These are phyloP conservation scores for Calephelis virginiensis DNA, from an alignment of 1,140 invertebrate species.

Conservation along the genomic window DNA sequence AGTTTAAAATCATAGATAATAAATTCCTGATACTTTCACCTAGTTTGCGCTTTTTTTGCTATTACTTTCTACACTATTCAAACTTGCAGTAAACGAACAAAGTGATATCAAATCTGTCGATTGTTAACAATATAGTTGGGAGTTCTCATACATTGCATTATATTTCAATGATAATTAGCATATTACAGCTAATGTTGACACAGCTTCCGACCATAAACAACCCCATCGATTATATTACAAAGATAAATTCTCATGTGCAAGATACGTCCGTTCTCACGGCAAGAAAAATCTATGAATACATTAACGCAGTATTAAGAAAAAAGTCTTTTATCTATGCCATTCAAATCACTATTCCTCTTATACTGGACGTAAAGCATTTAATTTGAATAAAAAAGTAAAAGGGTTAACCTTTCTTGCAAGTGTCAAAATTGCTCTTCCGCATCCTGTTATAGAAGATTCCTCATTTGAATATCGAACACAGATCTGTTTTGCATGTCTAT, in stretches of 20 bases:
- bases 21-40: no score
- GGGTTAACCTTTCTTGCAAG: conserved; percentile 67
- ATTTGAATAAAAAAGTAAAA: conserved; percentile 72
- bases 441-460: conserved; percentile 50
- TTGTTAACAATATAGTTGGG: not conserved
- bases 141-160: conserved; percentile 1
- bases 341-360: conserved; percentile 40
- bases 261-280: conserved; percentile 57
- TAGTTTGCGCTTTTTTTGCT: no score
- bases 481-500: conserved; percentile 68
- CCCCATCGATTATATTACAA: conserved; percentile 68
- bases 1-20: no score
- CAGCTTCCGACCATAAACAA: conserved; percentile 63
- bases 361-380: conserved; percentile 50
- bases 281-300: conserved; percentile 64
- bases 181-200: conserved; percentile 64
- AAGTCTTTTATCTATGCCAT: conserved; percentile 55
- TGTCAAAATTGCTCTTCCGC: conserved; percentile 76
- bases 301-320: conserved; percentile 59
- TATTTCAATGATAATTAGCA: conserved; percentile 47
- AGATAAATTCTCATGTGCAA: conserved; percentile 62
- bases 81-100: not conserved
- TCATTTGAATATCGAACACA: conserved; percentile 70
- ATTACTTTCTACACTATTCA: no score
- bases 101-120: not conserved